phyloP scores from a whole-genome alignment of 2,888 invertebrate species.

The Leptopilina drosophilae region DNA sequence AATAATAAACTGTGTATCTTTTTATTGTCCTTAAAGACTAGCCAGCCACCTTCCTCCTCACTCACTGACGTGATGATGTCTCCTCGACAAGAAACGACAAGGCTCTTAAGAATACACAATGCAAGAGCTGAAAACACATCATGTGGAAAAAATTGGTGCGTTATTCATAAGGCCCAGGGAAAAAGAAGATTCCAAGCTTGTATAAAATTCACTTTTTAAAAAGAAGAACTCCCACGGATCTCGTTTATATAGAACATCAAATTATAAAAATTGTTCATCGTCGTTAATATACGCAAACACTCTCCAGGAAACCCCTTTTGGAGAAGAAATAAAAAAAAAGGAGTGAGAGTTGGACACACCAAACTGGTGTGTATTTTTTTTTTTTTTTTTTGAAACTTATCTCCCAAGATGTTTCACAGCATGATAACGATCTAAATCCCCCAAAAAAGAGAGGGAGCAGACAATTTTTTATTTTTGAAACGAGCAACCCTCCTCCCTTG shows the following conservation, averaged over 20 bases:
- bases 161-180: conserved; percentile 26
- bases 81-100: conserved; percentile 21
- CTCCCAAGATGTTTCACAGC: conserved; percentile 57
- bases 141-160: conserved; percentile 37
- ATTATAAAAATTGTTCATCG: conserved; percentile 27
- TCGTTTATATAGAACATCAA: neutral
- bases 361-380: conserved; percentile 23
- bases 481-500: conserved; percentile 40
- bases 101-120: conserved; percentile 34
- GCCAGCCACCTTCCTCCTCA: neutral
- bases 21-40: neutral
- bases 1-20: conserved; percentile 21
- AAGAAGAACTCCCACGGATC: conserved; percentile 31
- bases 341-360: neutral
- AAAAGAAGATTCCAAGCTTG: conserved; percentile 18
- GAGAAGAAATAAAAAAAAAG: too few species aligned
- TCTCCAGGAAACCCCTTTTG: neutral
- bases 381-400: conserved; percentile 17
- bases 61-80: neutral
- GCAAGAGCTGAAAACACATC: conserved; percentile 6
- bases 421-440: conserved; percentile 60
- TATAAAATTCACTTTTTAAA: conserved; percentile 21
- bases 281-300: conserved; percentile 6
- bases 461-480: conserved; percentile 35
- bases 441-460: neutral